Evolutionary conservation across 2,888 invertebrate genomes (phyloP).

Genomic region (Macropis europaea): DNA sequence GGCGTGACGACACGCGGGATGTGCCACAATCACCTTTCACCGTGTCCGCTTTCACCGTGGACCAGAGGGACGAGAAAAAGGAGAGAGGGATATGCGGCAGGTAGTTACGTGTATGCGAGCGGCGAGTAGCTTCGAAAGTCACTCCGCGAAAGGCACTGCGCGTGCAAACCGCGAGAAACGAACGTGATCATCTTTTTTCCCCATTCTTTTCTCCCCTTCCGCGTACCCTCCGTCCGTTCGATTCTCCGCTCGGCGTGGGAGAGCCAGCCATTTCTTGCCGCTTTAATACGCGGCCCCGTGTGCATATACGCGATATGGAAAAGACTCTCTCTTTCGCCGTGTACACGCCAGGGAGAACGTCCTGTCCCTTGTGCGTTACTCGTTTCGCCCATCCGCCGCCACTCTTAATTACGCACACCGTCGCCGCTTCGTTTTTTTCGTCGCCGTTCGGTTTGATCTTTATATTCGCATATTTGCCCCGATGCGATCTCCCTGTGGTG

Average conservation of each 20-base stretch:
- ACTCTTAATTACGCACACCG: not conserved
- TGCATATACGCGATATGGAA: constrained; percentile 26
- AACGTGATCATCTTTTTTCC: constrained; percentile 46
- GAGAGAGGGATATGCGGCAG: constrained; percentile 34
- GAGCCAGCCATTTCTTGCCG: constrained; percentile 47
- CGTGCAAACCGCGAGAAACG: constrained; percentile 47
- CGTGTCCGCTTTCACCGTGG: constrained; percentile 52
- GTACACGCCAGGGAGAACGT: constrained; percentile 5
- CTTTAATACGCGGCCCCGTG: constrained; percentile 32
- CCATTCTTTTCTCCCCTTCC: not conserved
- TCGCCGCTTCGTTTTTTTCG: not conserved
- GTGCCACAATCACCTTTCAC: constrained; percentile 55
- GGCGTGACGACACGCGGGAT: constrained; percentile 32
- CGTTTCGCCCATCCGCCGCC: not conserved
- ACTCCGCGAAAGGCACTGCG: constrained; percentile 52
- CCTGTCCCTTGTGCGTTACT: not conserved
- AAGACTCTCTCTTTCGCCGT: constrained; percentile 23
- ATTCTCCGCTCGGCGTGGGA: constrained; percentile 40
- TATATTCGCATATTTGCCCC: not conserved
- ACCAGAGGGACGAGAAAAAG: constrained; percentile 6
- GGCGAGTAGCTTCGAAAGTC: constrained; percentile 53
- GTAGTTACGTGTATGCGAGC: constrained; percentile 34
- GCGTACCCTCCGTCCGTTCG: not conserved
- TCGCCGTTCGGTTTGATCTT: not conserved
- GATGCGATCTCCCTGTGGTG: not conserved